phyloP scores from a whole-genome alignment of 2,797 vertebrate genomes.

The Lates japonicus region DNA sequence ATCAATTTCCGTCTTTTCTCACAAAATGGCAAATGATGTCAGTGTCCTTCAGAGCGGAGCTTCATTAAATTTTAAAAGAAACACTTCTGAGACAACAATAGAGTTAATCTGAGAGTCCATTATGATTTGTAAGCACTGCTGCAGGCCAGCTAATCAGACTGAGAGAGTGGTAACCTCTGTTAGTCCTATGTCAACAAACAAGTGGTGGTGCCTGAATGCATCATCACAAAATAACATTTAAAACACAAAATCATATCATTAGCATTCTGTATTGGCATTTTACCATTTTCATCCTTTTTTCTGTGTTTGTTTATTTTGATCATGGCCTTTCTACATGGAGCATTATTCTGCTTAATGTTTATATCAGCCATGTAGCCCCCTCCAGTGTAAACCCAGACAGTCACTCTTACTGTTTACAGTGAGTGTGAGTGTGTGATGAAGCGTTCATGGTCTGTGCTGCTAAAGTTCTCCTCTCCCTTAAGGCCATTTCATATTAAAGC shows the following conservation, averaged over 20 bases:
- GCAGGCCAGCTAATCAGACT: constrained; percentile 11
- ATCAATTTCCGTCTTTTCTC: constrained; percentile 4
- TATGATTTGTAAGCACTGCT: constrained; percentile 23
- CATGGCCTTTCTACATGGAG: background rate
- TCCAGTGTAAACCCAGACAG: constrained; percentile 1
- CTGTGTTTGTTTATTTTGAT: no score
- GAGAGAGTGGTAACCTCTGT: constrained; percentile 19
- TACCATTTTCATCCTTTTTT: no score
- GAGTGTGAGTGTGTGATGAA: background rate
- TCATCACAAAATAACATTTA: background rate
- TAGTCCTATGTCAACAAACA: constrained; percentile 27
- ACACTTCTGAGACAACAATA: constrained; percentile 31
- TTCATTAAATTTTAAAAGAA: constrained; percentile 46
- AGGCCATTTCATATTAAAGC: constrained; percentile 37
- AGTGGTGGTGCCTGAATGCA: constrained; percentile 9
- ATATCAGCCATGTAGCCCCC: background rate
- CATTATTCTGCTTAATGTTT: background rate
- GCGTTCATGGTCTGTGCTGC: background rate
- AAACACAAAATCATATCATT: no score
- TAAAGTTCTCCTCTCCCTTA: constrained; percentile 1
- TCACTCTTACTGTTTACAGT: background rate
- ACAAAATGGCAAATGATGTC: constrained; percentile 15
- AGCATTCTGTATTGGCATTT: background rate
- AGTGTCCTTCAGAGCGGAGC: constrained; percentile 5
- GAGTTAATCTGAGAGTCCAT: constrained; percentile 24